phyloP scores from a whole-genome alignment of 2,888 invertebrate species.

The Scaptomyza caliginosa region DNA sequence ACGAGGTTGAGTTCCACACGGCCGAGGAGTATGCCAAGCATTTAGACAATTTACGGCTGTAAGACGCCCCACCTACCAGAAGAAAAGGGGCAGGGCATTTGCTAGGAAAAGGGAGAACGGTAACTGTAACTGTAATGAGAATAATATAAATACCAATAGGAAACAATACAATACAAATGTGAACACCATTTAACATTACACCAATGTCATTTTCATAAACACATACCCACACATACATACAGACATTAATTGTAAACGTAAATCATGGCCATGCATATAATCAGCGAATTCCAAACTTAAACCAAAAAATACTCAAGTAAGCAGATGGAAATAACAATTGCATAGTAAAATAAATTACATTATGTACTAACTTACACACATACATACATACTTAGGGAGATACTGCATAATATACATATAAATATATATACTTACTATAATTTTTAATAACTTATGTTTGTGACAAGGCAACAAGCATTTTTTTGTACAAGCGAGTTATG shows the following conservation, averaged over 20 bases:
- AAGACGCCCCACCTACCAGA: conserved; percentile 37
- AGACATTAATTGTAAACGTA: conserved; percentile 69
- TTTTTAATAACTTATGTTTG: conserved; percentile 50
- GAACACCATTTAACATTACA: conserved; percentile 48
- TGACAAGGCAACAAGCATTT: conserved; percentile 22
- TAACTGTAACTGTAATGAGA: conserved; percentile 35
- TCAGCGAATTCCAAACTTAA: conserved; percentile 75
- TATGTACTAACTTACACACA: conserved; percentile 10
- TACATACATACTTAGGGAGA: no score
- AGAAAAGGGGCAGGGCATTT: not conserved
- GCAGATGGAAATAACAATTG: conserved; percentile 50
- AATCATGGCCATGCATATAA: conserved; percentile 76
- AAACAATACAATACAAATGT: conserved; percentile 31
- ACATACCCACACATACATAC: conserved; percentile 44
- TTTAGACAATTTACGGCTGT: conserved; percentile 77
- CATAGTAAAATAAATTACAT: conserved; percentile 45
- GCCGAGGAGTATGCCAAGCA: conserved; percentile 81
- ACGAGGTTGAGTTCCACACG: conserved; percentile 73
- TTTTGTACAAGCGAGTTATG: conserved; percentile 30
- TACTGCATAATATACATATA: conserved; percentile 12
- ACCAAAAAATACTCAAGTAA: conserved; percentile 74
- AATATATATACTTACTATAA: conserved; percentile 28
- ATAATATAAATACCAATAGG: conserved; percentile 47
- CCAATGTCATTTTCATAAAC: conserved; percentile 54
- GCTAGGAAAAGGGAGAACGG: conserved; percentile 8